Base-by-base conservation (phyloP, 2,888 invertebrate species). In the Polylopha cassiicola region DNA sequence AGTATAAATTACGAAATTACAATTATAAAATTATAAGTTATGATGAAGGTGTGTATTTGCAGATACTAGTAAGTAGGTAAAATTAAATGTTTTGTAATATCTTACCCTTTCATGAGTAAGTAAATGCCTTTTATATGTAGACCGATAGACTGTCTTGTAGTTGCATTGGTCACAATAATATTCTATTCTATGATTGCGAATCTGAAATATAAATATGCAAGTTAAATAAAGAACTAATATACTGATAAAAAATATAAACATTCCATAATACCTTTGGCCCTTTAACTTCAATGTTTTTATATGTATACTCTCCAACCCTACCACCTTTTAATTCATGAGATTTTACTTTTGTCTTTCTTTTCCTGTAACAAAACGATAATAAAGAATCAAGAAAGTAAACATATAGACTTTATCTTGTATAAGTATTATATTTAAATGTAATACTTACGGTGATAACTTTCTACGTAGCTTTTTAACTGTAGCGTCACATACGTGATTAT, bases 121-220 rank as follows among this genome's bases (percentile, higher is more conserved):
- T 18, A 27, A 30, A 30, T 47, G 47, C 8, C 47, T 41, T 4
- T 38, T 34, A 9, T 37, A 47, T 37, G 47, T 44, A 28, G 47
- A 37, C 21, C 14, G 14, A 11, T 47, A 31, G 3, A 41, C 34
- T 15, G 47, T 44, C 38, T 44, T 47, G 14, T 47, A 47, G 9
- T 16, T n/a, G 21, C 47, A 47, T 10, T 23, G 13, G 16, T 44
- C 41, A 38, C 47, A 47, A 13, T 38, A 24, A 31, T 34, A 47
- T 17, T 43, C 43, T 16, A 7, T 42, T 16, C 24, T 9, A 28
- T 36, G 38, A 13, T 30, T 39, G 11, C 42, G 32, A 6, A 17
- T 20, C 47, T 47, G 31, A 17, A 47, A 47, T 22, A n/a, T n/a
- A n/a, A n/a, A n/a, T n/a, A n/a, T 5, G 5, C 17, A 23, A 5